Evolutionary conservation across 2,888 invertebrate genomes (phyloP), one percentile per base, ranked within the genome.

Genomic region (Drosophila formosana): DNA sequence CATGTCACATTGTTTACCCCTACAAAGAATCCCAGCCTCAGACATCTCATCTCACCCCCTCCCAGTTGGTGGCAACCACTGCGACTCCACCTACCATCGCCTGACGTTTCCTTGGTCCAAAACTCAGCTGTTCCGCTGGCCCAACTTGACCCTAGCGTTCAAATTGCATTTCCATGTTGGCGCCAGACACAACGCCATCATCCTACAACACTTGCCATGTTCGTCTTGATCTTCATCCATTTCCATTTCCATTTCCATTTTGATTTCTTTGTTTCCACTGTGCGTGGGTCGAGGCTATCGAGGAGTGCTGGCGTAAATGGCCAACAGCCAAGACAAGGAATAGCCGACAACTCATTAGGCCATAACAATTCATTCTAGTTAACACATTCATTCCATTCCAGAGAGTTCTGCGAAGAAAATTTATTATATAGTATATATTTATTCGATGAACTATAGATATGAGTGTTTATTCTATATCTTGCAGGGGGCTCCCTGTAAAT

Each of bases 101-200:
- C 37, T n/a, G 49, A 56, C 51, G 58, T 47, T 78, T 68, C 56
- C 75, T 62, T 66, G 69, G 64, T 63, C 70, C 58, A 70, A 72
- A 70, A 64, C 69, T 82, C 75, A 65, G 65, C 75, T 70, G 75
- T 62, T 68, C 3, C 70, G 32, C 57, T 82, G 88, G 64, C 88
- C 77, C 47, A 71, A 69, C 83, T 75, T 86, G 88, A 88, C 83
- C 84, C 82, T 60, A 73, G 73, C 65, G 85, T 69, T 71, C 83
- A 72, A 88, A 85, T 88, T 86, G 73, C 79, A 86, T 86, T 85
- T 83, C 73, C 87, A 85, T 85, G 83, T 85, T 71, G 81, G 68
- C 79, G 66, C 72, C 83, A 78, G 78, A 80, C 74, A 78, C 71
- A 74, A 66, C 52, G 18, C 55, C 41, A 51, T 41, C 45, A 49